phyloP scores from a whole-genome alignment of 2,113 vertebrate species.

The Psettodes erumei region DNA sequence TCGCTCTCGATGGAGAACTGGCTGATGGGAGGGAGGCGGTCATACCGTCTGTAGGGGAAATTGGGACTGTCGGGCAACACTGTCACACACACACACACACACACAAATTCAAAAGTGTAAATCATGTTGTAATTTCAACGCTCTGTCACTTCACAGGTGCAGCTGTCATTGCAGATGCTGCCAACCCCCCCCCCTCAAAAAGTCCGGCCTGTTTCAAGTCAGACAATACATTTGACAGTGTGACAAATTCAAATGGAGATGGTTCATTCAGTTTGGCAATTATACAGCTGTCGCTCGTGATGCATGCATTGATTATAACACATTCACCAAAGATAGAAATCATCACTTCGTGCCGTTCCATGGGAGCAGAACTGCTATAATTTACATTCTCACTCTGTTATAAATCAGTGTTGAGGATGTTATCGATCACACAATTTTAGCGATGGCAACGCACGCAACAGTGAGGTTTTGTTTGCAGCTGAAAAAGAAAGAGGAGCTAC shows the following conservation, averaged over 20 bases:
- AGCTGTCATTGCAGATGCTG: background rate
- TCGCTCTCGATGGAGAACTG: constrained; percentile 99
- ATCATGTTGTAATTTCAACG: too few relatives aligned
- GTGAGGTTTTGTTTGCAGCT: background rate
- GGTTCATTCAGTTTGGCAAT: constrained; percentile 15
- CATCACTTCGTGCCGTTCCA: constrained; percentile 1
- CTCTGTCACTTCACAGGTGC: background rate
- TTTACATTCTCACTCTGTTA: background rate
- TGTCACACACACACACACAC: constrained; percentile 66
- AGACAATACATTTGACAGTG: constrained; percentile 1
- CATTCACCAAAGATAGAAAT: constrained; percentile 25
- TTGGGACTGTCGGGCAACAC: constrained; percentile 95
- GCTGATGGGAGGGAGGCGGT: constrained; percentile 96
- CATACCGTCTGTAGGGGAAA: constrained; percentile 94
- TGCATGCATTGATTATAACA: constrained; percentile 25
- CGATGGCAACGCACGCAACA: background rate
- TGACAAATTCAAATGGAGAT: constrained; percentile 11
- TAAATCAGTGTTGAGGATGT: background rate
- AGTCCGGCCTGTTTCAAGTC: background rate
- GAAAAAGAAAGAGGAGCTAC: background rate
- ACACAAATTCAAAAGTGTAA: too few relatives aligned
- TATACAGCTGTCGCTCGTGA: constrained; percentile 16
- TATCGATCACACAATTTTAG: background rate
- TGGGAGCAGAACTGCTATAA: constrained; percentile 10
- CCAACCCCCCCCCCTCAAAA: background rate